Evolutionary conservation across 2,113 vertebrate species (phyloP), one percentile per base, ranked within the genome.

Genomic region (Pelecanoides urinatrix): DNA sequence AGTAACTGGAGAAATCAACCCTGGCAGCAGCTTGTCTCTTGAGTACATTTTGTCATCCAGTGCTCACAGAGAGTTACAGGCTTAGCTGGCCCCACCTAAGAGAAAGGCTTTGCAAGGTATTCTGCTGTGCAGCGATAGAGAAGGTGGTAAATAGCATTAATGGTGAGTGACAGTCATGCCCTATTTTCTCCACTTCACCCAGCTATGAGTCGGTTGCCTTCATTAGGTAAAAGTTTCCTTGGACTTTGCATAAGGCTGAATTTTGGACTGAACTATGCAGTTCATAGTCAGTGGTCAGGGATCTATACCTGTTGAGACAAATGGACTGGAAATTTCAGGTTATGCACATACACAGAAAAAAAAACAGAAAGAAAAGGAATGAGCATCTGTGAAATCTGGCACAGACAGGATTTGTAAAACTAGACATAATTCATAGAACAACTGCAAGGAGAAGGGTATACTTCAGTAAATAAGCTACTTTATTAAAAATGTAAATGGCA

Each of bases 401-500:
- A 72, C 58, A 53, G 4, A 30, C 5, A 26, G 25, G 36, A 55
- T 76, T 94, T 16, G 2, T 72, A 76, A 50, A 95, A 71, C 29
- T 52, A 82, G 20, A 21, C 42, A 27, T 82, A 97, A 95, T 94
- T 70, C 58, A 40, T 18, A 19, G 68, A 84, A 58, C 27, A 59
- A 91, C 49, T 85, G 32, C 3, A 7, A 75, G 26, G 49, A 30
- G 50, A 79, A 85, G 74, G 9, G 25, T 56, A 53, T 81, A 75
- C 52, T 86, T 94, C 45, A 88, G 58, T 58, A 96, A 94, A 91
- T 94, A 94, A 95, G 53, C 84, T 92, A n/a, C 78, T 95, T 94
- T 80, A 91, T 95, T 96, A 95, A 94, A 92, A 89, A 97, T 95
- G 84, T 76, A 95, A 96, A 97, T 95, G 15, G 63, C 42, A 52